Evolutionary conservation across 2,888 invertebrate species (phyloP).

Genomic region (Drosophila limbata): DNA sequence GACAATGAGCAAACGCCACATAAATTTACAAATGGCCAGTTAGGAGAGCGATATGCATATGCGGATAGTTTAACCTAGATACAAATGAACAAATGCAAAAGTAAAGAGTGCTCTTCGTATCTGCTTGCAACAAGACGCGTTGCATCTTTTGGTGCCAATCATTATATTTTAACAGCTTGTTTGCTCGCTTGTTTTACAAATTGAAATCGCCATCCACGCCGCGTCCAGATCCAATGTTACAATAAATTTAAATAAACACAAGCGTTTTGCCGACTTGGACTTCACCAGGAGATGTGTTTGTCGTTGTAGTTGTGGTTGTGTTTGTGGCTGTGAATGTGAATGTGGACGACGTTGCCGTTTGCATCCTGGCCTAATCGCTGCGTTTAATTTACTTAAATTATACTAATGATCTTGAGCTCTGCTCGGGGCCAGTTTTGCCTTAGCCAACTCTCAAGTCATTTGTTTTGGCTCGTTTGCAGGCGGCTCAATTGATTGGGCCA

Average conservation of each 20-base stretch:
- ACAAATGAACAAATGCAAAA: conserved; percentile 10
- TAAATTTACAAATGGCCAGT: conserved; percentile 62
- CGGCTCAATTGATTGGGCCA: conserved; percentile 80
- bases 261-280: conserved; percentile 61
- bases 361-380: conserved; percentile 81
- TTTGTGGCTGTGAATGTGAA: background rate
- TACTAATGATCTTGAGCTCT: conserved; percentile 81
- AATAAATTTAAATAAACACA: conserved; percentile 82
- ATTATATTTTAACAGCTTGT: conserved; percentile 81
- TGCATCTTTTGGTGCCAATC: conserved; percentile 72
- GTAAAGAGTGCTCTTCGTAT: conserved; percentile 5
- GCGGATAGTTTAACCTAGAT: conserved; percentile 72
- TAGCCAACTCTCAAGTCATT: conserved; percentile 67
- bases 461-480: conserved; percentile 79
- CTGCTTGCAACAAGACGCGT: conserved; percentile 18
- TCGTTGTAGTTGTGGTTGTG: conserved; percentile 25
- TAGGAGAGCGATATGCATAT: conserved; percentile 68
- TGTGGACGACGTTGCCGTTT: conserved; percentile 58
- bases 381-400: conserved; percentile 84
- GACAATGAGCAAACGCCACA: conserved; percentile 77
- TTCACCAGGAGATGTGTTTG: conserved; percentile 18
- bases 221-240: conserved; percentile 66
- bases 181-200: conserved; percentile 81
- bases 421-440: conserved; percentile 48
- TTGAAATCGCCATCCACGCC: conserved; percentile 72